phyloP scores from a whole-genome alignment of 1,140 invertebrate species.

The Neodiprion lecontei region DNA sequence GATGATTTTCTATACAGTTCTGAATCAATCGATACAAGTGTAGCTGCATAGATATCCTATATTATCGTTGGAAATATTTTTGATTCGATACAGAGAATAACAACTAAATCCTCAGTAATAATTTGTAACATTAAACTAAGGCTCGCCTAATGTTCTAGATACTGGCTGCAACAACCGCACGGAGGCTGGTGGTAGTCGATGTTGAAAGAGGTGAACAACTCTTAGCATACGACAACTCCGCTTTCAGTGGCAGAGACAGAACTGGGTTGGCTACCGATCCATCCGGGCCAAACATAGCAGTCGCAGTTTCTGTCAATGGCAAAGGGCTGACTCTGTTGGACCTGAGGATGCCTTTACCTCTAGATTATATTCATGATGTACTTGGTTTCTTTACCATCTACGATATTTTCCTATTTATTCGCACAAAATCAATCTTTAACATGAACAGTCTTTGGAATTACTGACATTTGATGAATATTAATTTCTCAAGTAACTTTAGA shows the following conservation, averaged over 20 bases:
- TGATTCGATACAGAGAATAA: too few relatives aligned
- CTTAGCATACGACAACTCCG: constrained; percentile 63
- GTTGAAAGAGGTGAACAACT: constrained; percentile 61
- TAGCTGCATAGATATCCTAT: background rate
- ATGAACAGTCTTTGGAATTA: background rate
- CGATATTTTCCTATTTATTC: background rate
- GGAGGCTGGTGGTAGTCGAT: constrained; percentile 60
- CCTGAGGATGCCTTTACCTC: constrained; percentile 61
- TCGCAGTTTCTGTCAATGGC: constrained; percentile 61
- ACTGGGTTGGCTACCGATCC: constrained; percentile 63
- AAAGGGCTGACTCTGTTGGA: constrained; percentile 63
- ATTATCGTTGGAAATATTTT: background rate
- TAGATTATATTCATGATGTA: constrained; percentile 64
- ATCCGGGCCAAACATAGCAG: constrained; percentile 59
- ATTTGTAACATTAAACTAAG: background rate
- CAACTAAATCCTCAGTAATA: too few relatives aligned
- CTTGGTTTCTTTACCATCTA: constrained; percentile 22
- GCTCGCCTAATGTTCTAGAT: constrained; percentile 45
- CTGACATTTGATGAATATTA: background rate
- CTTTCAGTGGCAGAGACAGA: constrained; percentile 59
- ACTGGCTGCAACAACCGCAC: constrained; percentile 59
- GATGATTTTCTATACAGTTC: background rate
- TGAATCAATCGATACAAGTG: background rate
- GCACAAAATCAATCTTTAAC: background rate
- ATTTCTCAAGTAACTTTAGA: too few relatives aligned